Conservation (phyloP, 2,113 vertebrate genomes). For the Neotoma lepida region DNA sequence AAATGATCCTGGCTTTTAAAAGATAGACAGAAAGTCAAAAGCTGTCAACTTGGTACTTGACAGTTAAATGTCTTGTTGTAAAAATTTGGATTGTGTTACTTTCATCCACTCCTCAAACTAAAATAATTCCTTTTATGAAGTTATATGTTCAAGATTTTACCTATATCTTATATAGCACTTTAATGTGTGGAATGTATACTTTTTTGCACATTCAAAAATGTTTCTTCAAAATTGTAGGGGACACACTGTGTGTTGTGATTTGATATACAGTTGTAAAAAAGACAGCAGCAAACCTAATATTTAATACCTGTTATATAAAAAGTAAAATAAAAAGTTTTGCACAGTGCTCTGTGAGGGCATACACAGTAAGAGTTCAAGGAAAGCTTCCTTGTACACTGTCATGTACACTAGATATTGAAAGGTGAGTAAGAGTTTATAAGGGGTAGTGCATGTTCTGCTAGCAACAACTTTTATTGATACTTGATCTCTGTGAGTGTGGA, state of each 20-base stretch:
- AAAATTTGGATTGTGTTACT: slow-evolving; percentile 35
- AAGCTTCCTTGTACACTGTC: not conserved
- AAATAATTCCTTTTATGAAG: not conserved
- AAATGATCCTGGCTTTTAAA: slow-evolving; percentile 75
- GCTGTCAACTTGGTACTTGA: not conserved
- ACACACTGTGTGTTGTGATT: not conserved
- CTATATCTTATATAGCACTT: not conserved
- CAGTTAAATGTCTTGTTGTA: not conserved
- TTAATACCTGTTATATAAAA: not conserved
- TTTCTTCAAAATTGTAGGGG: not conserved
- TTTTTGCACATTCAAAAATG: not conserved
- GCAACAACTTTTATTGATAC: not conserved
- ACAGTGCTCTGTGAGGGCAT: not conserved
- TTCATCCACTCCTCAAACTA: not conserved
- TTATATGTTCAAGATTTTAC: not conserved
- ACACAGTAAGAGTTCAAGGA: not conserved
- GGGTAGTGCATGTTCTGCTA: not conserved
- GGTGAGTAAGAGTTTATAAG: not conserved
- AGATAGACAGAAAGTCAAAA: slow-evolving; percentile 46
- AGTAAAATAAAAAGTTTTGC: not conserved
- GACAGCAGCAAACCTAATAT: not conserved
- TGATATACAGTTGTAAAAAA: not conserved
- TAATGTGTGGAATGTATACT: not conserved
- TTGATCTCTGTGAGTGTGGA: not conserved
- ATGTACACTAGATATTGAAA: slow-evolving; percentile 14